phyloP scores from a whole-genome alignment of 2,797 vertebrate genomes.

The Iguana delicatissima region DNA sequence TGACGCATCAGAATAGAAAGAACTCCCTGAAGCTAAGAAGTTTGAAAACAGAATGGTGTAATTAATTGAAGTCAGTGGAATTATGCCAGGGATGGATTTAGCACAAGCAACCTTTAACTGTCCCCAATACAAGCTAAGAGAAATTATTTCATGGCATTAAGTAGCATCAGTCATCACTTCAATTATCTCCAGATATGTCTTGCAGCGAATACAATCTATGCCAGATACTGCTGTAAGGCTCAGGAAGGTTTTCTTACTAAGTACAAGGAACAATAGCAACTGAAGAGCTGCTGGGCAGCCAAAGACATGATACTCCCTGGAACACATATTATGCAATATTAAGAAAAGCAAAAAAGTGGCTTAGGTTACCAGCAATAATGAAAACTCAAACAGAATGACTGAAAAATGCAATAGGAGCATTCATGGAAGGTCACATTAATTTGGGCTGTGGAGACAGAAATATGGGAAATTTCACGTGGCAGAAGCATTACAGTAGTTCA shows the following conservation, averaged over 20 bases:
- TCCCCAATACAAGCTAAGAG: slow-evolving; percentile 38
- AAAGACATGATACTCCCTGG: slow-evolving; percentile 50
- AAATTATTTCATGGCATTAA: slow-evolving; percentile 58
- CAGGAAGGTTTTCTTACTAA: slow-evolving; percentile 59
- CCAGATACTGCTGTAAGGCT: slow-evolving; percentile 60
- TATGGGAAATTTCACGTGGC: background rate
- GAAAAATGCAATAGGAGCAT: slow-evolving; percentile 3
- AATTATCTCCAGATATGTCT: slow-evolving; percentile 71
- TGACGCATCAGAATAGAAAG: background rate
- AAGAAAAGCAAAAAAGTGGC: slow-evolving; percentile 38
- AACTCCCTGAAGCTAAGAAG: slow-evolving; percentile 30
- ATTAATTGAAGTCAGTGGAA: background rate
- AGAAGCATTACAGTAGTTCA: background rate
- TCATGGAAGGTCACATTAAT: slow-evolving; percentile 7
- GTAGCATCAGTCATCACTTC: slow-evolving; percentile 65
- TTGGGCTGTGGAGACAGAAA: slow-evolving; percentile 13
- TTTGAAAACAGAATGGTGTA: slow-evolving; percentile 10
- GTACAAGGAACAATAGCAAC: slow-evolving; percentile 36
- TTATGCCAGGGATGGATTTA: slow-evolving; percentile 35
- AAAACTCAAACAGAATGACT: slow-evolving; percentile 3
- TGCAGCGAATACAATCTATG: slow-evolving; percentile 28
- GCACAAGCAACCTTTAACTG: slow-evolving; percentile 51
- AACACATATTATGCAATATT: slow-evolving; percentile 25
- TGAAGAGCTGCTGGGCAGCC: slow-evolving; percentile 43
- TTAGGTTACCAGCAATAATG: slow-evolving; percentile 28